A percentile compares a stretch with the other conserved stretches of the same genome.
Evolutionary conservation across 2,888 invertebrate species (phyloP).

Genomic region (Rotaria macrura): DNA sequence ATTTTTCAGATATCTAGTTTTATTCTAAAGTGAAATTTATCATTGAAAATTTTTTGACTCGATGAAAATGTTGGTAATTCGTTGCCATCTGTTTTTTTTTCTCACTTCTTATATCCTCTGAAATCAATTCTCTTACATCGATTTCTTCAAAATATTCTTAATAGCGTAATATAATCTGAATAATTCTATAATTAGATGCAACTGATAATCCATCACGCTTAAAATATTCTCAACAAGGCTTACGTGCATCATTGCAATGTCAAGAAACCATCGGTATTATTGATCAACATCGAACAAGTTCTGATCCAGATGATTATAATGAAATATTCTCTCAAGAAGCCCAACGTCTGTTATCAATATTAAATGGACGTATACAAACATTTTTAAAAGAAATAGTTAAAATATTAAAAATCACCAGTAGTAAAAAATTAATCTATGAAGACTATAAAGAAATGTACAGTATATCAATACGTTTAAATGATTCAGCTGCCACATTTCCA

Average conservation of each 20-base stretch:
- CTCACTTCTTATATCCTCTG: too few relatives aligned
- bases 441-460: constrained; percentile 16
- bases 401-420: neutral
- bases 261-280: neutral
- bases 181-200: neutral
- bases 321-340: neutral
- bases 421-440: neutral
- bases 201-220: neutral
- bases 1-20: too few relatives aligned
- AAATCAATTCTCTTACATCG: too few relatives aligned
- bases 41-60: too few relatives aligned
- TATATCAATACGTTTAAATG: neutral
- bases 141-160: neutral
- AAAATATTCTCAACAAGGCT: constrained; percentile 4
- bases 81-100: too few relatives aligned
- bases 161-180: too few relatives aligned
- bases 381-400: constrained; percentile 7
- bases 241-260: neutral
- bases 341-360: neutral
- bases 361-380: constrained; percentile 4
- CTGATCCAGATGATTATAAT: neutral
- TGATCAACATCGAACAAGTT: neutral
- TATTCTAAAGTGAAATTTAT: too few relatives aligned
- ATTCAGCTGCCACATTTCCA: neutral
- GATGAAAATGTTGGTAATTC: too few relatives aligned